Percentiles rank a stretch among this genome's conserved stretches.
Conservation (phyloP, 2,797 vertebrate genomes). For the Oreochromis grahami region DNA sequence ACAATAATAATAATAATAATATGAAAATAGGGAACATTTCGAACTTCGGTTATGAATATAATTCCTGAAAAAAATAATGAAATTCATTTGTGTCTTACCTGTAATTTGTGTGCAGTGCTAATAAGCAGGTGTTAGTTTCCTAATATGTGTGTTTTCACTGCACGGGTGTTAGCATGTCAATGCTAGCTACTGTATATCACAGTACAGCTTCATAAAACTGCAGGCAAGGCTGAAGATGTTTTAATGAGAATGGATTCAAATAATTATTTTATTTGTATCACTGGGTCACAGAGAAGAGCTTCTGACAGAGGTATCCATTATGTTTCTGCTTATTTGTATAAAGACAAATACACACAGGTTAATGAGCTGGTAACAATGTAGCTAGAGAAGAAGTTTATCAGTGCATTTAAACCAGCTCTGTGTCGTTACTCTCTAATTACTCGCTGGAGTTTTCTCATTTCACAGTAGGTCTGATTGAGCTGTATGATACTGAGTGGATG, state of each 20-base stretch:
- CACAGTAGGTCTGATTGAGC: conserved; percentile 10
- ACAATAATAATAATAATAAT: neutral
- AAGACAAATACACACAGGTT: neutral
- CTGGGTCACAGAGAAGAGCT: neutral
- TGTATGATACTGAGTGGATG: neutral
- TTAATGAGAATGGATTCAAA: neutral
- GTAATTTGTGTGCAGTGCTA: neutral
- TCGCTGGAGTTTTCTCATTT: neutral
- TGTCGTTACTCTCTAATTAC: neutral
- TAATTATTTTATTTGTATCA: neutral
- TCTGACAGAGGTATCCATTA: neutral
- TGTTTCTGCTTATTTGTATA: neutral
- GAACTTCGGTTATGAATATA: neutral
- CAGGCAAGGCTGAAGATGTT: neutral
- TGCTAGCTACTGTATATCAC: neutral
- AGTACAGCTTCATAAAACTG: neutral
- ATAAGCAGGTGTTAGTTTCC: neutral
- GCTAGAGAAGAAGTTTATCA: neutral
- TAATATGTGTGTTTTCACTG: neutral
- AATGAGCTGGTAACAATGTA: neutral
- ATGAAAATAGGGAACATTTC: neutral
- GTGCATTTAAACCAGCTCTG: neutral
- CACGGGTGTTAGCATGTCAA: neutral
- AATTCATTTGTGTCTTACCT: neutral
- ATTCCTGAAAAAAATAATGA: neutral